Evolutionary conservation across 1,140 invertebrate species (phyloP), one percentile per base, ranked within the genome.

Genomic region (Mamestra configurata): DNA sequence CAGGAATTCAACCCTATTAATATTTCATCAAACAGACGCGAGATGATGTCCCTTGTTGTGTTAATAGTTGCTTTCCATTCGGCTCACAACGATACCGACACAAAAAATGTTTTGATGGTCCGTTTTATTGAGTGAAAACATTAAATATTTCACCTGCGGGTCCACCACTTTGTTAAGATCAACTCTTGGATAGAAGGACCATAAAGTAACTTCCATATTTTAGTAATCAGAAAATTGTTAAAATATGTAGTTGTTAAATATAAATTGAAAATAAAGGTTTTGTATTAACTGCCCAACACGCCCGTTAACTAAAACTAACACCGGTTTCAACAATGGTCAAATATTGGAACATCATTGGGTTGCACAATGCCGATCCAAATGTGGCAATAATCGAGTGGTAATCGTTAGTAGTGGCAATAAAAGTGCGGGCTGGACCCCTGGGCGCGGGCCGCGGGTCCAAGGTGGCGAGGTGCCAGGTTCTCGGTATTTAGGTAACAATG

Each of bases 1-100:
- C 86, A 86, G 87, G 90, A 90, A 92, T 92, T 84, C 84, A 82
- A 87, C 83, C 86, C 87, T 83, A 90, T 92, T 92, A 92, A 92
- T 92, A 89, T 90, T 89, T 89, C 87, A 89, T 92, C 87, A 87
- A 76, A 76, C 40, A 64, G 59, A 64, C 59, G 40, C 88, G 89
- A 88, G 86, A 91, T 91, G 89, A 75, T 77, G 77, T 79, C 79
- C 76, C 82, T 77, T 83, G 81, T 84, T 78, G 90, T 86, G 86
- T 90, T 90, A 90, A 90, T 92, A 89, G 87, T 87, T 61, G 22
- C 22, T 76, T 20, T 37, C 37, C 40, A 49, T 76, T 49, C 35
- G 37, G 27, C 13, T 37, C 40, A 27, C 51, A 46, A 61, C 55
- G 53, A 46, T 31, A 46, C 10, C 22, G n/a, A 64, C 22, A 76